These are phyloP conservation scores for Zootoca vivipara DNA, from an alignment of 2,113 vertebrate species.

Conservation along the genomic window DNA sequence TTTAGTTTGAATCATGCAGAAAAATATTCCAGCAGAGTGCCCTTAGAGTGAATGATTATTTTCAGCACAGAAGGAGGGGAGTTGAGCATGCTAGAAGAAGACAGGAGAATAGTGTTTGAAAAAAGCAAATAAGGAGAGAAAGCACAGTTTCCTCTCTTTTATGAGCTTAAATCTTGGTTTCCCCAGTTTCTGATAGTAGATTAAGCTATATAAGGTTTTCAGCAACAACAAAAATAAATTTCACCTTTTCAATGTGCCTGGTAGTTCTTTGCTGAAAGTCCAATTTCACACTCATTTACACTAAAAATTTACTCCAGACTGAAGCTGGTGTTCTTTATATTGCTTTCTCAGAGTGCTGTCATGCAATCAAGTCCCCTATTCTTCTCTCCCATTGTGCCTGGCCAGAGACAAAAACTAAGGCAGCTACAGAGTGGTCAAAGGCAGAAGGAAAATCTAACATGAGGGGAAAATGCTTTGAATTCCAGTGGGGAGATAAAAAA, in stretches of 20 bases:
- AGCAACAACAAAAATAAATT: slow-evolving; percentile 17
- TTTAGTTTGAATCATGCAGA: background rate
- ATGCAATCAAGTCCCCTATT: slow-evolving; percentile 45
- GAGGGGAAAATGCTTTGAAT: slow-evolving; percentile 59
- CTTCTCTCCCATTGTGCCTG: slow-evolving; percentile 29
- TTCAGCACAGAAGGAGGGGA: background rate
- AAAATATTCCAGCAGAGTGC: background rate
- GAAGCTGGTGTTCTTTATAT: slow-evolving; percentile 32
- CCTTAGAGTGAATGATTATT: background rate
- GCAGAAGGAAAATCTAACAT: slow-evolving; percentile 42
- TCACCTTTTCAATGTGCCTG: slow-evolving; percentile 42
- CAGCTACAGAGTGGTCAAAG: background rate
- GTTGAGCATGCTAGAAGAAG: background rate
- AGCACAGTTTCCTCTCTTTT: background rate
- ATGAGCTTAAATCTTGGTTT: slow-evolving; percentile 27
- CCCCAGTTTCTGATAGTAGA: slow-evolving; percentile 31
- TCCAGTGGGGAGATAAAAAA: slow-evolving; percentile 64
- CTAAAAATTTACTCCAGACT: slow-evolving; percentile 49
- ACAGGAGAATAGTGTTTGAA: background rate
- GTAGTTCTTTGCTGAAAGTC: slow-evolving; percentile 25
- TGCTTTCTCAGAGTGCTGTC: slow-evolving; percentile 16
- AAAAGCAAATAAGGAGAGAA: slow-evolving; percentile 1
- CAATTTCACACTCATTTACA: slow-evolving; percentile 54
- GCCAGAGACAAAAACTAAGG: slow-evolving; percentile 39
- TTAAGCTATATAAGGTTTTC: slow-evolving; percentile 34